These are phyloP conservation scores for Catalaphyllia jardinei DNA, from an alignment of 64 coral and sea anemone genomes.

Conservation along the genomic window DNA sequence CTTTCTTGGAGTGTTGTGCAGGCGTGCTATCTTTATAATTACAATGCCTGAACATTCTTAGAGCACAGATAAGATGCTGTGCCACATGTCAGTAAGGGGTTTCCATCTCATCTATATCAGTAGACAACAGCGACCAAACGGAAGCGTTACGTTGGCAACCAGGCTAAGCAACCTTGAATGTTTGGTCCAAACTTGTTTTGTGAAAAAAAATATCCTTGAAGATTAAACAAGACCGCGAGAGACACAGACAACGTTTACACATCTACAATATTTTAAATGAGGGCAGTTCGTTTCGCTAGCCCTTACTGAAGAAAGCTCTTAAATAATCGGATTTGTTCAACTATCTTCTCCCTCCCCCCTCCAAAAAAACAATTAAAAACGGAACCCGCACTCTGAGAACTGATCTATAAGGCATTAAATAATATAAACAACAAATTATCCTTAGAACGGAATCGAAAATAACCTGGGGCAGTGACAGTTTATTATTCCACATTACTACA, in stretches of 20 bases:
- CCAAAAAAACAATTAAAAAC: too few species aligned
- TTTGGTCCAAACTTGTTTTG: background rate
- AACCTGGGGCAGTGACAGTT: too few species aligned
- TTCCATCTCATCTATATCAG: background rate
- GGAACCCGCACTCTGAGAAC: too few species aligned
- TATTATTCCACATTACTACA: too few species aligned
- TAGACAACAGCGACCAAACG: background rate
- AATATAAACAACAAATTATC: background rate
- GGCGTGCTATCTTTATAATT: too few species aligned
- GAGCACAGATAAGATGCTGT: background rate
- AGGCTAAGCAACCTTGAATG: slow-evolving; percentile 19
- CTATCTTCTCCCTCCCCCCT: too few species aligned
- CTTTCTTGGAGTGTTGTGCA: too few species aligned
- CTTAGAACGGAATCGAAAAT: too few species aligned
- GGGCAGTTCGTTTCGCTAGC: background rate
- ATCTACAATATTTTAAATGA: slow-evolving; percentile 6
- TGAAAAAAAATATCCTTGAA: background rate
- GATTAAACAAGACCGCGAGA: background rate
- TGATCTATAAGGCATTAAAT: too few species aligned
- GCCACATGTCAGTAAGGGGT: background rate
- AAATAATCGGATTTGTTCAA: too few species aligned
- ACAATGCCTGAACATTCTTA: background rate
- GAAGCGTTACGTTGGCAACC: background rate
- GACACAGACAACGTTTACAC: background rate
- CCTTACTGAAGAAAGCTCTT: too few species aligned